phyloP scores from a whole-genome alignment of 2,888 invertebrate genomes.

The Ethmia dodecea region DNA sequence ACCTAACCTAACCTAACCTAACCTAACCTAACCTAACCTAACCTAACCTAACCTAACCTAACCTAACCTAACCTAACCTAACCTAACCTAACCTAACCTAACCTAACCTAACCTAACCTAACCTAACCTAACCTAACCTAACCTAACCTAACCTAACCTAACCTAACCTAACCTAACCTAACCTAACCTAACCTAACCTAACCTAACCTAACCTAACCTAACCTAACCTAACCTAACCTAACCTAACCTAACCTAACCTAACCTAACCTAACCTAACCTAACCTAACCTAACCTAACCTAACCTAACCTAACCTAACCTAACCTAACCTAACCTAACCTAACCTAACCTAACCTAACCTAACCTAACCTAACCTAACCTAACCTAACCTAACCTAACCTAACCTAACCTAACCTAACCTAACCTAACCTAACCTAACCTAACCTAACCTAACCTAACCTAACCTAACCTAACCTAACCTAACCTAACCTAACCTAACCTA shows the following conservation, averaged over 20 bases:
- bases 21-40: slow-evolving; percentile 10
- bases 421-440: slow-evolving; percentile 21
- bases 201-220: slow-evolving; percentile 3
- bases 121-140: slow-evolving; percentile 4
- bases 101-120: slow-evolving; percentile 1
- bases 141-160: slow-evolving; percentile 5
- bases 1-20: slow-evolving; percentile 15
- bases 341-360: no score
- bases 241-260: slow-evolving; percentile 6
- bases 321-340: slow-evolving; percentile 19
- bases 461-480: slow-evolving; percentile 20
- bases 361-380: no score
- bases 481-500: slow-evolving; percentile 20
- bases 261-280: slow-evolving; percentile 6
- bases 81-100: slow-evolving; percentile 2
- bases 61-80: slow-evolving; percentile 3
- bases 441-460: slow-evolving; percentile 17
- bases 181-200: slow-evolving; percentile 9
- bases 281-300: slow-evolving; percentile 15
- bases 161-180: slow-evolving; percentile 8
- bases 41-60: slow-evolving; percentile 7
- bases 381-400: no score
- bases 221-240: slow-evolving; percentile 1
- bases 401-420: slow-evolving; percentile 19
- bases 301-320: slow-evolving; percentile 15